Base-by-base conservation (phyloP, 2,888 invertebrate genomes). In the Gnatocerus cornutus region DNA sequence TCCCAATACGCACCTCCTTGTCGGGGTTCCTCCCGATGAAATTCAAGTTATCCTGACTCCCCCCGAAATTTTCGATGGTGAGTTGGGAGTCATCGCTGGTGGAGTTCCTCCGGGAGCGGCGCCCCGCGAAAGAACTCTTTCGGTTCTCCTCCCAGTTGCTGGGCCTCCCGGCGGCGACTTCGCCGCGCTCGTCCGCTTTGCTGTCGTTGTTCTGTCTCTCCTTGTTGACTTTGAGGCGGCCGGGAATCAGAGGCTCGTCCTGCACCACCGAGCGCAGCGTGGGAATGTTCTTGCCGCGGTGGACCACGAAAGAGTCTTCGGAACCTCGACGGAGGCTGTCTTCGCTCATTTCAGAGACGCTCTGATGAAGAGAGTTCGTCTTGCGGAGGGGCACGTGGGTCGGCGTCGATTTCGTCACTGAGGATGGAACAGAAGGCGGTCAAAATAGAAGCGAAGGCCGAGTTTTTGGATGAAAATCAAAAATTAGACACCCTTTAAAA, bases 11-110 rank as follows among this genome's bases (percentile, higher is more conserved):
- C 45, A 82, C 83, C 78, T 93, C 93, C 85, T 94, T 94, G 84
- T 95, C 95, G 0, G 93, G 93, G 85, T 94, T 93, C 68, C 92
- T 87, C 0, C 94, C 94, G 46, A 95, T 91, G 82, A 94, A 93
- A 86, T 94, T 94, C 76, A 96, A 84, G 77, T 95, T 91, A 84
- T 96, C 96, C 87, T 95, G 95, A 74, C 94, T 94, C 66, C 96
- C 96, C 50, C 96, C 96, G 84, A 96, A 96, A 86, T 96, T 96
- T 86, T 96, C 96, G 63, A 96, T 93, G 0, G 96, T 96, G 76
- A 96, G 87, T 84, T 96, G 95, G 30, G 94, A 95, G 82, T 96
- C 96, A 82, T 96, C 96, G 71, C 91, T 90, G 55, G 93, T 88
- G 74, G 95, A 96, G 81, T 95, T 94, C 72, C 95, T 88, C 12